Evolutionary conservation across 2,888 invertebrate species (phyloP), one percentile per base, ranked within the genome.

Genomic region (Ormyrus thymus): DNA sequence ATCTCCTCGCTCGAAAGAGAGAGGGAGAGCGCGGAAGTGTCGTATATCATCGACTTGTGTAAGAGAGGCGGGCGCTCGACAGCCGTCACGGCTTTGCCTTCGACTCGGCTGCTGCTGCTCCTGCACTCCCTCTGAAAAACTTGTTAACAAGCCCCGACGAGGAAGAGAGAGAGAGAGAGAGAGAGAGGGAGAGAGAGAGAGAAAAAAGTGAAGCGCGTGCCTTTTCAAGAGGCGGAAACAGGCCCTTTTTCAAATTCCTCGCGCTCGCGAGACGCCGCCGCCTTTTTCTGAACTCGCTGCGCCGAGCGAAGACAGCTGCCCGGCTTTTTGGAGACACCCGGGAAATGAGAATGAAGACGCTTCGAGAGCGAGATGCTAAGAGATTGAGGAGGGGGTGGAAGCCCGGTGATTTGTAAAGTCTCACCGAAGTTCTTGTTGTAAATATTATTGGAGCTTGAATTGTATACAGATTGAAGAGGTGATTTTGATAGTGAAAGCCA

Each of bases 1-100:
- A 29, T 29, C 29, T 29, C 29, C 29, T 29, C 29, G 29, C 5
- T 13, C 46, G 7, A n/a, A n/a, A 62, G 46, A 64, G 11, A 48
- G 7, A 50, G 29, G 11, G 29, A 29, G 29, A 29, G 56, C 73
- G 62, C 78, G 72, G 73, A 73, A 69, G 78, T 73, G 70, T 80
- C 80, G 78, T 80, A 74, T 71, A 78, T 80, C 80, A 78, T 80
- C 71, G 78, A 69, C 73, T 80, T 55, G 72, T 70, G 73, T 76
- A 72, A 78, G 66, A 78, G 77, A 55, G 61, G 10, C 62, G 46
- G 15, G 8, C 61, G 50, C 50, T 9, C 50, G 76, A 79, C 80
- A 77, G 76, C 58, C 80, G 73, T 77, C 77, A 74, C 77, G 74
- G 73, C 56, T 50, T 43, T 53, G 56, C 48, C 9, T 43, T 5